A percentile compares a stretch with the other conserved stretches of the same genome.
Evolutionary conservation across 2,113 vertebrate genomes (phyloP).

Genomic region (Corydoras maculifer): DNA sequence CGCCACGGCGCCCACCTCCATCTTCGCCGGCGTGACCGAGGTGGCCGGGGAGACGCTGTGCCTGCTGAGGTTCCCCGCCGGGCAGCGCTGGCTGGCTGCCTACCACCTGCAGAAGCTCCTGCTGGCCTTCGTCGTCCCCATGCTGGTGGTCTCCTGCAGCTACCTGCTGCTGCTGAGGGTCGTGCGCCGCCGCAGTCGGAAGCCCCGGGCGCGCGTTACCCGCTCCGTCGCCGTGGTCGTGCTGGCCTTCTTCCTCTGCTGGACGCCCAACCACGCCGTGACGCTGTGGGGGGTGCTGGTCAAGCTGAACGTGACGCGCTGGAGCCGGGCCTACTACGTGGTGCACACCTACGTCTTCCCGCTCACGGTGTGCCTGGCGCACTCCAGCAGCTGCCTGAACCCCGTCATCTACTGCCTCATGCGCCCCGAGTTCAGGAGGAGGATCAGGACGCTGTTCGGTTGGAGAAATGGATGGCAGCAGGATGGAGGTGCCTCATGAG

Average conservation of each 20-base stretch:
- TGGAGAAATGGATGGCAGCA: too few species aligned
- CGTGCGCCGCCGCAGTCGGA: conserved; percentile 57
- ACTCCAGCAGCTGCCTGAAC: conserved; percentile 73
- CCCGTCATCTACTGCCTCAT: conserved; percentile 70
- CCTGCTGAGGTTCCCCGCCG: conserved; percentile 60
- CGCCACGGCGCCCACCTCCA: conserved; percentile 58
- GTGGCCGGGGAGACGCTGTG: conserved; percentile 63
- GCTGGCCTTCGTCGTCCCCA: conserved; percentile 59
- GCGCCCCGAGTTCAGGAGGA: conserved; percentile 64
- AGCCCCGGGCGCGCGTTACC: conserved; percentile 55
- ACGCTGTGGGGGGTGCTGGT: conserved; percentile 72
- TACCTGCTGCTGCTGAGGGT: conserved; percentile 63
- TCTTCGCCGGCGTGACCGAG: conserved; percentile 60
- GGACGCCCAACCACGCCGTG: conserved; percentile 64
- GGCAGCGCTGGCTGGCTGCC: conserved; percentile 60
- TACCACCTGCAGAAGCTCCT: conserved; percentile 65
- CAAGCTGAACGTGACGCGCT: conserved; percentile 63
- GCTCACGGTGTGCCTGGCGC: conserved; percentile 67
- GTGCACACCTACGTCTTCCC: conserved; percentile 71
- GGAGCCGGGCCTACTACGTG: conserved; percentile 63
- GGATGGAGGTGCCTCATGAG: too few species aligned
- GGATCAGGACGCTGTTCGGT: too few species aligned
- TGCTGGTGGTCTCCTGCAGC: conserved; percentile 60
- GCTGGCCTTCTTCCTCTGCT: conserved; percentile 62
- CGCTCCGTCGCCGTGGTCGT: conserved; percentile 56